These are phyloP conservation scores for Aphelinus atriplicis DNA, from an alignment of 1,140 invertebrate species.

Conservation along the genomic window DNA sequence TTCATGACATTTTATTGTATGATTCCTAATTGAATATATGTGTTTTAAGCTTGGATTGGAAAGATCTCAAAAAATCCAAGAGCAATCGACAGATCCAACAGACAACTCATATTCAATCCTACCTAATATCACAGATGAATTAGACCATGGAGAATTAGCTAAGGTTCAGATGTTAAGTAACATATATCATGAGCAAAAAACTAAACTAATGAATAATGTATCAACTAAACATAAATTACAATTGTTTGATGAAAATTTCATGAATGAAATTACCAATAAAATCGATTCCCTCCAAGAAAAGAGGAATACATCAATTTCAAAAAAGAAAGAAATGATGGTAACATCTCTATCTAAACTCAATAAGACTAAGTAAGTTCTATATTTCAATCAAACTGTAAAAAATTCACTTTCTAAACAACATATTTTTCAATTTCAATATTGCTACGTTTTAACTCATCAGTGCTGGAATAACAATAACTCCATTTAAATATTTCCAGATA, in stretches of 20 bases:
- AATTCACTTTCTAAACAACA: neutral
- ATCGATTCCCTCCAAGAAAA: slow-evolving; percentile 37
- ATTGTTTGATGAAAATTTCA: slow-evolving; percentile 47
- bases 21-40: no score
- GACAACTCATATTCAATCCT: slow-evolving; percentile 50
- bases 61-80: slow-evolving; percentile 25
- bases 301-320: slow-evolving; percentile 7
- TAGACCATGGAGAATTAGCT: slow-evolving; percentile 41
- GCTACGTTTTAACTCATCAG: no score
- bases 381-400: neutral
- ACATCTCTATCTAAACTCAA: slow-evolving; percentile 3
- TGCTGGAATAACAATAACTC: no score
- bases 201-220: slow-evolving; percentile 4
- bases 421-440: no score
- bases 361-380: slow-evolving; percentile 26
- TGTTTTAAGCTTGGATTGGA: slow-evolving; percentile 53
- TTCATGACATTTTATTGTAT: neutral
- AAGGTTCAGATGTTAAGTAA: slow-evolving; percentile 50
- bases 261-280: slow-evolving; percentile 44
- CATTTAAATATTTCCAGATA: slow-evolving; percentile 1
- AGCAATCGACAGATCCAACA: neutral
- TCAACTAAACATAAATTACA: slow-evolving; percentile 39
- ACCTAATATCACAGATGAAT: slow-evolving; percentile 45
- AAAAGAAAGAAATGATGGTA: slow-evolving; percentile 14
- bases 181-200: slow-evolving; percentile 49